Conservation (phyloP, 2,113 vertebrate species). For the Lepisosteus osseus region DNA sequence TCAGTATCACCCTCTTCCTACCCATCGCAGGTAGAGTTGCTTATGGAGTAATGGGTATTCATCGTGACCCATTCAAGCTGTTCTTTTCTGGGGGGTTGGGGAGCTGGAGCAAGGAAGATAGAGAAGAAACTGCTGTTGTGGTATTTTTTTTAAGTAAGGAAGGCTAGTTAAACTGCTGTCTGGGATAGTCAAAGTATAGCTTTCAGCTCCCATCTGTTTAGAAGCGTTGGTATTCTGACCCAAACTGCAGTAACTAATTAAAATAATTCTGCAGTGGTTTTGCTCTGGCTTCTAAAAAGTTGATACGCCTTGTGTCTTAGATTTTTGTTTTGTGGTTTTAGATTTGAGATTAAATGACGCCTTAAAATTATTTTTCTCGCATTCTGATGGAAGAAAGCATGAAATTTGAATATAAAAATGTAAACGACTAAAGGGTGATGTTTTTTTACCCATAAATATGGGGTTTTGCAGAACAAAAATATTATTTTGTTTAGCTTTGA, state of each 20-base stretch:
- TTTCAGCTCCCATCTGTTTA: slow-evolving; percentile 24
- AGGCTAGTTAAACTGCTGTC: slow-evolving; percentile 2
- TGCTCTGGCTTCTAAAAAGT: too few relatives aligned
- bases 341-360: too few relatives aligned
- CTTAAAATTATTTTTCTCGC: too few relatives aligned
- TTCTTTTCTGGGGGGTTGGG: slow-evolving; percentile 9
- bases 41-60: slow-evolving; percentile 7
- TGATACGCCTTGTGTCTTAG: too few relatives aligned
- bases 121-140: not conserved
- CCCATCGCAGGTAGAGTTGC: slow-evolving; percentile 21
- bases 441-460: too few relatives aligned
- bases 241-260: not conserved
- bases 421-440: too few relatives aligned
- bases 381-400: too few relatives aligned
- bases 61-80: not conserved
- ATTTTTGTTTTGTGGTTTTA: too few relatives aligned
- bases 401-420: too few relatives aligned
- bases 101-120: not conserved
- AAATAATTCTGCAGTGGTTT: not conserved
- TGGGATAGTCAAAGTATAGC: slow-evolving; percentile 11
- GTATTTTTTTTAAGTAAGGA: not conserved
- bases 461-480: too few relatives aligned
- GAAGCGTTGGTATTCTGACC: slow-evolving; percentile 1
- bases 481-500: too few relatives aligned
- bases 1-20: slow-evolving; percentile 5